phyloP scores from a whole-genome alignment of 2,797 vertebrate species.

The Gambusia yucatana region DNA sequence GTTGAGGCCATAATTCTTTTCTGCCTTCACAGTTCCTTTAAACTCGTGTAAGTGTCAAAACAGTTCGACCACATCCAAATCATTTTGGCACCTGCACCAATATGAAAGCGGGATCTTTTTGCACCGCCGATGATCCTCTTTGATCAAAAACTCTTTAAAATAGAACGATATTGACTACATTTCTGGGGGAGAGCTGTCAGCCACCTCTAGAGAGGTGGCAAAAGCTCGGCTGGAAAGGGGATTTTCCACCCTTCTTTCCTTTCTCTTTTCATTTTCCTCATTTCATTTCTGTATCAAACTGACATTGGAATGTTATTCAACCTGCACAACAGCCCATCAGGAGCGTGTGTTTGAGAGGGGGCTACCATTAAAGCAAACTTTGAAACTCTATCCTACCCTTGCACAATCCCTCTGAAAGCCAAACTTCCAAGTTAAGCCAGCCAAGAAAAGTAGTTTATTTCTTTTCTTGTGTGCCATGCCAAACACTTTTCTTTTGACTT shows the following conservation, averaged over 20 bases:
- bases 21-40: constrained; percentile 39
- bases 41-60: constrained; percentile 42
- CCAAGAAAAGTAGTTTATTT: constrained; percentile 33
- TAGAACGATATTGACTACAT: constrained; percentile 50
- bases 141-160: constrained; percentile 48
- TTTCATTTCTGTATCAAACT: constrained; percentile 60
- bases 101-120: constrained; percentile 34
- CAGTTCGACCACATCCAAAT: constrained; percentile 54
- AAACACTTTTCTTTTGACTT: constrained; percentile 64
- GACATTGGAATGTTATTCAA: constrained; percentile 69
- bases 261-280: constrained; percentile 59
- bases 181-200: constrained; percentile 62
- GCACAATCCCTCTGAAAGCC: constrained; percentile 37
- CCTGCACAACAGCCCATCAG: constrained; percentile 58
- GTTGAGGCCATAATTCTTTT: constrained; percentile 1
- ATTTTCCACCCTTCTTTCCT: constrained; percentile 47
- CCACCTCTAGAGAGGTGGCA: constrained; percentile 42
- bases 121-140: constrained; percentile 36
- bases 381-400: constrained; percentile 60
- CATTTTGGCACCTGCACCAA: constrained; percentile 43
- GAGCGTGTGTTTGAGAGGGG: constrained; percentile 6
- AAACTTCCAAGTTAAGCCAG: constrained; percentile 35
- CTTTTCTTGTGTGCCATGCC: constrained; percentile 47
- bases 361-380: constrained; percentile 68
- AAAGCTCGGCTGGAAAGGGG: constrained; percentile 35